Conservation (phyloP, 2,797 vertebrate species). For the Enteromius thamalakanensis region DNA sequence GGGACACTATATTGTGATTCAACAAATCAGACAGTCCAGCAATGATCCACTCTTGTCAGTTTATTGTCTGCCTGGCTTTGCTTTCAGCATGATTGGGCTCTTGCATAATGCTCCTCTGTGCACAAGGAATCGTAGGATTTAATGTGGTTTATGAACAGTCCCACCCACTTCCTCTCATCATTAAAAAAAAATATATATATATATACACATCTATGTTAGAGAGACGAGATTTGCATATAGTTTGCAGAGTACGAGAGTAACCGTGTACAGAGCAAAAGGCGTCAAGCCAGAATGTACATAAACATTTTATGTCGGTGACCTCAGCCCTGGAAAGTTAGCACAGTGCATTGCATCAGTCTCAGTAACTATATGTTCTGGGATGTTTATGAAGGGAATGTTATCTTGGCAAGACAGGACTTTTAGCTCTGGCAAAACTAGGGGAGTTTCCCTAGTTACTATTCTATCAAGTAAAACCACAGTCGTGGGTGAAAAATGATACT, state of each 20-base stretch:
- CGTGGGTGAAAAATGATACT: not conserved
- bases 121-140: not conserved
- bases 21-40: not conserved
- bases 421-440: constrained; percentile 7
- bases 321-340: not conserved
- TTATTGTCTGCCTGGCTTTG: constrained; percentile 3
- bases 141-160: not conserved
- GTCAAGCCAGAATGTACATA: not conserved
- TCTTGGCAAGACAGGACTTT: constrained; percentile 1
- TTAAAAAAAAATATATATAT: not conserved
- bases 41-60: constrained; percentile 4
- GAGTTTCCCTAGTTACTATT: constrained; percentile 20
- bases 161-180: not conserved
- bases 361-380: not conserved
- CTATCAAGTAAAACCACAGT: not conserved
- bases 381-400: constrained; percentile 3
- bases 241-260: not conserved
- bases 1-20: not conserved
- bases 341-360: not conserved
- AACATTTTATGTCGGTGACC: not conserved
- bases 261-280: not conserved
- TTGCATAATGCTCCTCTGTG: constrained; percentile 23
- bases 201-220: not conserved
- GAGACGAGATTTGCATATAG: not conserved
- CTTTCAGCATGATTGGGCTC: constrained; percentile 20